Evolutionary conservation across 2,888 invertebrate species (phyloP).

Genomic region (Tholera decimalis): DNA sequence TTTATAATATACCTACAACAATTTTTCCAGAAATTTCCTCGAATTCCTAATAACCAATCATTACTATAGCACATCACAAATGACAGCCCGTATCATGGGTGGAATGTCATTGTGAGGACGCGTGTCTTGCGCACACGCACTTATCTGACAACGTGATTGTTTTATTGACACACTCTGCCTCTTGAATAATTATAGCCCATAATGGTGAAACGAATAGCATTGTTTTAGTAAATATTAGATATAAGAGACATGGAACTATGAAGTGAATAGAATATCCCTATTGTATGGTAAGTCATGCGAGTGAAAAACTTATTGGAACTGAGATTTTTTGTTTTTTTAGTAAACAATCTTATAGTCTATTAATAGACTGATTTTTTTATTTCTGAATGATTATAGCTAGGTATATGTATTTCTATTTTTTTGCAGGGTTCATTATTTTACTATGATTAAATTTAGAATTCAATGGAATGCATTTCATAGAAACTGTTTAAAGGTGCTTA

Average conservation of each 20-base stretch:
- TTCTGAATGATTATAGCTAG: too few relatives aligned
- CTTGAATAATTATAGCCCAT: constrained; percentile 63
- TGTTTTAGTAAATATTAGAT: constrained; percentile 51
- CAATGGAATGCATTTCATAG: neutral
- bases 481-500: neutral
- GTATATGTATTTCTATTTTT: neutral
- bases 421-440: neutral
- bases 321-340: neutral
- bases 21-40: neutral
- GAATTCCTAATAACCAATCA: neutral
- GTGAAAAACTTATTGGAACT: constrained; percentile 5
- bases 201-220: constrained; percentile 36
- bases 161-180: constrained; percentile 62
- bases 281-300: constrained; percentile 19
- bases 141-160: constrained; percentile 65
- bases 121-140: constrained; percentile 61
- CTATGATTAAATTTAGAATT: neutral
- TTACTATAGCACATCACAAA: constrained; percentile 27
- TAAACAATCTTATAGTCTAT: neutral
- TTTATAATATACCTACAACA: neutral
- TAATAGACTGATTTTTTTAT: neutral
- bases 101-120: constrained; percentile 66
- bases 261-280: constrained; percentile 8
- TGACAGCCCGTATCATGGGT: constrained; percentile 57
- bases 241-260: constrained; percentile 2